Percentiles rank a stretch among this genome's conserved stretches.
phyloP scores from a whole-genome alignment of 1,140 invertebrate species.

The Lasioglossum albipes region DNA sequence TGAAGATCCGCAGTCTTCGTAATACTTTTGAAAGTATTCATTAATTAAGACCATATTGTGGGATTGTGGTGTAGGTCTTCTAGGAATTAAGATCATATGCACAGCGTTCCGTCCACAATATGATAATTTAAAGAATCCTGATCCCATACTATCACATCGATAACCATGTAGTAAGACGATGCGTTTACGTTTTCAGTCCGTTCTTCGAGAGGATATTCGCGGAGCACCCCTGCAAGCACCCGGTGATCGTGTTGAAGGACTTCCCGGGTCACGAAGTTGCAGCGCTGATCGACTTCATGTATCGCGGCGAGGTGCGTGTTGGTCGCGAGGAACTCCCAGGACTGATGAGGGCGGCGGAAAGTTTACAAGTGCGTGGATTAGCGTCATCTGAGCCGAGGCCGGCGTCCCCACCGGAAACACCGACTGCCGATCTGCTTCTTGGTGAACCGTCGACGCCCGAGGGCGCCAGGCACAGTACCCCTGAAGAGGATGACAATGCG shows the following conservation, averaged over 20 bases:
- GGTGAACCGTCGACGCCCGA: constrained; percentile 83
- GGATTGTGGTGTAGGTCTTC: too few species aligned
- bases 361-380: constrained; percentile 89
- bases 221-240: constrained; percentile 95
- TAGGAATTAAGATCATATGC: too few species aligned
- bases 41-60: too few species aligned
- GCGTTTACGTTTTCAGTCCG: constrained; percentile 82
- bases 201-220: constrained; percentile 94
- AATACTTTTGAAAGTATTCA: too few species aligned
- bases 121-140: too few species aligned
- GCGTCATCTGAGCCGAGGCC: constrained; percentile 84
- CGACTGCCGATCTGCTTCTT: constrained; percentile 79
- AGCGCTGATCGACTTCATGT: constrained; percentile 95
- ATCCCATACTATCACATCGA: neutral
- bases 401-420: constrained; percentile 79
- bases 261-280: constrained; percentile 92
- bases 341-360: constrained; percentile 92
- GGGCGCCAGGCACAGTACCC: constrained; percentile 74
- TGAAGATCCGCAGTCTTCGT: too few species aligned
- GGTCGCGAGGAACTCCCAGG: constrained; percentile 89
- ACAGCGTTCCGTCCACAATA: too few species aligned
- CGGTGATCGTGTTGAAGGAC: constrained; percentile 94
- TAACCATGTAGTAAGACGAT: neutral
- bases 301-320: constrained; percentile 93
- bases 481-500: constrained; percentile 78